Base-by-base conservation (phyloP, 1,140 invertebrate genomes). In the Caenorhabditis remanei region DNA sequence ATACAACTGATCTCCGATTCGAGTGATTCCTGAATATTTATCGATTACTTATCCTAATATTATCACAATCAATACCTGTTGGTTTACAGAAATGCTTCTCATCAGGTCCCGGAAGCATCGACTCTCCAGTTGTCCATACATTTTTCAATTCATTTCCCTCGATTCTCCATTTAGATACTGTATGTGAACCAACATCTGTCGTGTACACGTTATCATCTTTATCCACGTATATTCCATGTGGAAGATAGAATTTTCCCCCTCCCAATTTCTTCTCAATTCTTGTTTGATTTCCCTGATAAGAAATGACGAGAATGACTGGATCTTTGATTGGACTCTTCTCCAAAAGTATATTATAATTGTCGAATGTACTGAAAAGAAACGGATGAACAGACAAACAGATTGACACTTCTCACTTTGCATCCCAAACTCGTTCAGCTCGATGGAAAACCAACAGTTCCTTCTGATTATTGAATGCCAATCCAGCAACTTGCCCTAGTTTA, bases 171-270 rank as follows among this genome's bases (percentile, higher is more conserved):
- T 93, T 92, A n/a, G 89, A 85, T 85, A 98, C 96, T 93, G 98
- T 97, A 93, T 99, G 97, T 85, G 97, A 93, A 2, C 96, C 97
- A 2, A 96, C 96, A 94, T 99, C 97, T 0, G 97, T 99, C 19
- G 97, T 92, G 96, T 96, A 97, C 58, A 95, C 61, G 94, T 97
- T 97, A 71, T 95, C 95, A 53, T 95, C 92, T 19, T 93, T 92
- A 93, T 98, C 97, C 32, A 98, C 94, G 55, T 96, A 96, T 43
- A 99, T 94, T 13, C 97, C 97, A 93, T 99, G 97, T 0, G 97
- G 97, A 92, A 99, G 94, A 92, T 96, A 97, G 94, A 98, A 98
- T 84, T 96, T 94, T 90, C 96, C 95, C 88, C 94, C 94, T 32
- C 97, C 97, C 95, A 96, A 97, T 91, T 95, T 94, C 86, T 95